Conservation (phyloP, 2,113 vertebrate genomes). For the Lipotes vexillifer region DNA sequence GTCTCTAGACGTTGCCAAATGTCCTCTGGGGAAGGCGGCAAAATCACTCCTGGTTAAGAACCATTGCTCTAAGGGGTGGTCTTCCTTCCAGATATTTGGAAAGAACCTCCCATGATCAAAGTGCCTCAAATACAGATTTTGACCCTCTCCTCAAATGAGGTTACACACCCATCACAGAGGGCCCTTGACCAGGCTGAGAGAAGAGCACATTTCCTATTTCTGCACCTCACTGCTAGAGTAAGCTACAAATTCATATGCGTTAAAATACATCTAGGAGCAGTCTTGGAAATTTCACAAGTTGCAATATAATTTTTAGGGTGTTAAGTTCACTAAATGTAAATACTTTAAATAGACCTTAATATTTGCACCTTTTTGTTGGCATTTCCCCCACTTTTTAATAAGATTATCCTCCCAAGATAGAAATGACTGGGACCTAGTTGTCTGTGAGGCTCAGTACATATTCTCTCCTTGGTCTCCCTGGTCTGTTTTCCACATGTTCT, state of each 20-base stretch:
- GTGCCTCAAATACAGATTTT: neutral
- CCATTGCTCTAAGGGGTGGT: neutral
- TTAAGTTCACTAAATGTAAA: neutral
- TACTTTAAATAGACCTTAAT: neutral
- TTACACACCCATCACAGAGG: neutral
- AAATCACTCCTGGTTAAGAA: neutral
- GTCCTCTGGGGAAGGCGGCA: neutral
- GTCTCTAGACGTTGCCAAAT: neutral
- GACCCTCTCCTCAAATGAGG: neutral
- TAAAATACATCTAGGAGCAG: neutral
- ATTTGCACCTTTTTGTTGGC: neutral
- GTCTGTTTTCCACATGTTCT: neutral
- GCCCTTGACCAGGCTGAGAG: neutral
- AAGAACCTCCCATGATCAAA: neutral
- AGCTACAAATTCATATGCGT: neutral
- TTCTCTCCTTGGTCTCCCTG: neutral
- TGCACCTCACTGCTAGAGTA: neutral
- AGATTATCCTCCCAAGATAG: neutral
- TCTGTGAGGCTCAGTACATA: neutral
- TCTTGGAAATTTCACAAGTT: neutral
- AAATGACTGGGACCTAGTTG: neutral
- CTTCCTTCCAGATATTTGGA: neutral
- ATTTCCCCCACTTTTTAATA: neutral
- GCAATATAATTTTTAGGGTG: neutral
- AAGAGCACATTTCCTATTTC: neutral